A percentile compares a stretch with the other conserved stretches of the same genome.
These are phyloP conservation scores for Amazona finschi DNA, from an alignment of 2,797 vertebrate genomes.

Conservation along the genomic window DNA sequence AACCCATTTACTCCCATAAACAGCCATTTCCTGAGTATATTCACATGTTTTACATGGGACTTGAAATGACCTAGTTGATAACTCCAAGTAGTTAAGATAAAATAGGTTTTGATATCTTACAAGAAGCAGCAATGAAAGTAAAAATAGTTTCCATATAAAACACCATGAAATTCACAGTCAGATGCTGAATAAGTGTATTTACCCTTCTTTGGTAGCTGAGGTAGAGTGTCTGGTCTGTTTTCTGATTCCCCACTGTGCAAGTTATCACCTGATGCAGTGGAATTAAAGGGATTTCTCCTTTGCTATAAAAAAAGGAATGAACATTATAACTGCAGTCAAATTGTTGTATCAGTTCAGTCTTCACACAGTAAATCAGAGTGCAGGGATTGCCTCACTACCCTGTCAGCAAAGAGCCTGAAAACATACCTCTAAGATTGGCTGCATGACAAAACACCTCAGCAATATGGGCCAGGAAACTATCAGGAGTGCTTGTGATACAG, in stretches of 20 bases:
- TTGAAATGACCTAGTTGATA: not conserved
- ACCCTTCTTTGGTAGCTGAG: constrained; percentile 68
- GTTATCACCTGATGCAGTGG: constrained; percentile 15
- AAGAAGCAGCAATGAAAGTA: not conserved
- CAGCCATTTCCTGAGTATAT: not conserved
- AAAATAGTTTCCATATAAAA: not conserved
- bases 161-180: constrained; percentile 1
- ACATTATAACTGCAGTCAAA: not conserved
- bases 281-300: constrained; percentile 90
- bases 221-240: constrained; percentile 37
- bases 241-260: constrained; percentile 3
- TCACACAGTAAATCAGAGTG: not conserved
- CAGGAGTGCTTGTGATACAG: not conserved
- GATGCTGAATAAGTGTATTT: constrained; percentile 56
- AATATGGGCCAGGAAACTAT: not conserved
- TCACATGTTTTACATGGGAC: not conserved
- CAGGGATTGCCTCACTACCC: not conserved
- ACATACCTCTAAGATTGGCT: not conserved
- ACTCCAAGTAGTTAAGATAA: not conserved
- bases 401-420: not conserved
- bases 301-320: constrained; percentile 69
- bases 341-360: not conserved
- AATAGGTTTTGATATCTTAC: not conserved
- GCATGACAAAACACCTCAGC: not conserved
- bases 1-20: not conserved